phyloP scores from a whole-genome alignment of 2,888 invertebrate species.

The Apamea epomidion region DNA sequence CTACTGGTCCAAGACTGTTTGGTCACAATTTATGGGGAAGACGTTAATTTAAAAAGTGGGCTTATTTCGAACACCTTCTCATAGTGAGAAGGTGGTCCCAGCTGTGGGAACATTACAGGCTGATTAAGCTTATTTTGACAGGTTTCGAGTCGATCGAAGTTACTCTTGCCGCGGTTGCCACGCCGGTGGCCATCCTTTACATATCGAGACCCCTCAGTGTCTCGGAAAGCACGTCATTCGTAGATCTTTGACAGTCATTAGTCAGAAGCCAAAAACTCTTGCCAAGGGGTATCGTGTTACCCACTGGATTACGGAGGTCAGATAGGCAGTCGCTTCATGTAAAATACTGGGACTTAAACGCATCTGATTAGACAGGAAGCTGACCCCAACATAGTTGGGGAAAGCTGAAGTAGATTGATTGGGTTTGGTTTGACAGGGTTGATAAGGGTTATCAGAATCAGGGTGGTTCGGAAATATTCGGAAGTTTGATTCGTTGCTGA shows the following conservation, averaged over 20 bases:
- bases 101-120: too few relatives aligned
- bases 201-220: not conserved
- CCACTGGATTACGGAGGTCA: not conserved
- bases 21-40: constrained; percentile 5
- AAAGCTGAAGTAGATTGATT: not conserved
- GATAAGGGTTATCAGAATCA: not conserved
- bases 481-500: not conserved
- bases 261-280: not conserved
- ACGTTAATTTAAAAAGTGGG: constrained; percentile 11
- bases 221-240: not conserved
- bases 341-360: not conserved
- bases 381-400: not conserved
- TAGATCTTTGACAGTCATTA: not conserved
- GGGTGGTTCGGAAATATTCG: not conserved
- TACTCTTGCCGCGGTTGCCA: not conserved
- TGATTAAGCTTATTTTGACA: too few relatives aligned
- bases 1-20: constrained; percentile 27
- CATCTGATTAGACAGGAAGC: not conserved
- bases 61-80: too few relatives aligned
- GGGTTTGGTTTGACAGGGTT: not conserved
- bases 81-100: too few relatives aligned
- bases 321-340: not conserved
- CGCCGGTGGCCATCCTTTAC: not conserved
- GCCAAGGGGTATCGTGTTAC: not conserved
- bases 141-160: not conserved